Percentiles rank a stretch among this genome's conserved stretches.
Evolutionary conservation across 2,888 invertebrate species (phyloP).

Genomic region (Alsophila aescularia): DNA sequence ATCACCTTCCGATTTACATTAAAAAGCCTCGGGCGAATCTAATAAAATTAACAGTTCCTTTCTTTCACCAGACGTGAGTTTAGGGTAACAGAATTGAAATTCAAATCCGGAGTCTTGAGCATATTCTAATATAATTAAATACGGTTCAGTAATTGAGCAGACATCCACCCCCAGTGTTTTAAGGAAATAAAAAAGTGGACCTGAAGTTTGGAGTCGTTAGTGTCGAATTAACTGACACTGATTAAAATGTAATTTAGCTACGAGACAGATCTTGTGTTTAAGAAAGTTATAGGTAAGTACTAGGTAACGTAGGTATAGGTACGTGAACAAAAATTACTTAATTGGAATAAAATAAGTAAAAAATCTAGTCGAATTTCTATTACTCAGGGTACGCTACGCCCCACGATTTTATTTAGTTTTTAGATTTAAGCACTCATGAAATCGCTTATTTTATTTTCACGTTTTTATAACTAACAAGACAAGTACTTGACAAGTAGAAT

Average conservation of each 20-base stretch:
- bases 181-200: conserved; percentile 37
- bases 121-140: conserved; percentile 78
- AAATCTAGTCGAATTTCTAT: too few relatives aligned
- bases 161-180: conserved; percentile 61
- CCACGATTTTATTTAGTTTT: too few relatives aligned
- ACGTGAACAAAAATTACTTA: too few relatives aligned
- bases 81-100: conserved; percentile 72
- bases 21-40: conserved; percentile 63
- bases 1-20: conserved; percentile 30
- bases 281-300: too few relatives aligned
- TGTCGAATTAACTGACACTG: not conserved
- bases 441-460: too few relatives aligned
- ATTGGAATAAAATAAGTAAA: too few relatives aligned
- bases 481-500: too few relatives aligned
- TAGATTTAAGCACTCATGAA: too few relatives aligned
- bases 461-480: too few relatives aligned
- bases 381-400: too few relatives aligned
- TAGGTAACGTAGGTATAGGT: too few relatives aligned
- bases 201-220: not conserved
- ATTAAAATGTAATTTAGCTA: not conserved
- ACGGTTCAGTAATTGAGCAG: conserved; percentile 74
- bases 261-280: too few relatives aligned
- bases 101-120: conserved; percentile 73
- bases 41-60: conserved; percentile 77
- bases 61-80: conserved; percentile 60